Evolutionary conservation across 2,888 invertebrate species (phyloP).

Genomic region (Pseudococcus viburni): DNA sequence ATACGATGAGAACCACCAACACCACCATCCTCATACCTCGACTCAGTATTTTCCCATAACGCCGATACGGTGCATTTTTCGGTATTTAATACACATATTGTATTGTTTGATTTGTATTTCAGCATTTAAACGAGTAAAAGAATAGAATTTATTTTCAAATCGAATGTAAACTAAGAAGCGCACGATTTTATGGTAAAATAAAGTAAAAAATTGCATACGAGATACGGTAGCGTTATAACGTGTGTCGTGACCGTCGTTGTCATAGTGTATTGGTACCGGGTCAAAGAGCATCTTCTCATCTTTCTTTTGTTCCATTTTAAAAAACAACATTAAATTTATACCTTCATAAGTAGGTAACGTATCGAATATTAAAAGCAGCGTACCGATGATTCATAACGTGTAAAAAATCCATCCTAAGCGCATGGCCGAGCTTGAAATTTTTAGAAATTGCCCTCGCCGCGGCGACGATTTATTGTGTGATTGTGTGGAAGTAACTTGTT

Average conservation of each 20-base stretch:
- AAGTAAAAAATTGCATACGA: constrained; percentile 62
- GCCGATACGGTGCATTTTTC: constrained; percentile 5
- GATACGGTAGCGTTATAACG: constrained; percentile 65
- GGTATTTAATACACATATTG: constrained; percentile 50
- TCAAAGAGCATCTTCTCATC: constrained; percentile 66
- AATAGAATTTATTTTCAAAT: constrained; percentile 51
- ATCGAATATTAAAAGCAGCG: constrained; percentile 63
- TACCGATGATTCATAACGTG: constrained; percentile 42
- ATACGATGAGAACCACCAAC: neutral
- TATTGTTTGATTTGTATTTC: constrained; percentile 56
- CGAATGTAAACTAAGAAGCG: constrained; percentile 56
- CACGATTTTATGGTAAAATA: constrained; percentile 62
- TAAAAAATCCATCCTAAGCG: constrained; percentile 30
- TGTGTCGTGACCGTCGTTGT: constrained; percentile 64
- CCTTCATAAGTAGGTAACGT: constrained; percentile 54
- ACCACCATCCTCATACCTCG: neutral
- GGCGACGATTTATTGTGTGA: constrained; percentile 48
- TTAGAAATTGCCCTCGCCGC: constrained; percentile 51
- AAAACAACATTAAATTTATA: constrained; percentile 52
- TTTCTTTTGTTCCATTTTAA: constrained; percentile 64
- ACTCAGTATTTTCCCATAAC: neutral
- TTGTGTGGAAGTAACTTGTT: constrained; percentile 46
- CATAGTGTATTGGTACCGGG: constrained; percentile 63
- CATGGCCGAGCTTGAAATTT: constrained; percentile 49
- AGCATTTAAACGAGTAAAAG: constrained; percentile 41